Evolutionary conservation across 2,888 invertebrate species (phyloP).

Genomic region (Nemotelus pantherinus): DNA sequence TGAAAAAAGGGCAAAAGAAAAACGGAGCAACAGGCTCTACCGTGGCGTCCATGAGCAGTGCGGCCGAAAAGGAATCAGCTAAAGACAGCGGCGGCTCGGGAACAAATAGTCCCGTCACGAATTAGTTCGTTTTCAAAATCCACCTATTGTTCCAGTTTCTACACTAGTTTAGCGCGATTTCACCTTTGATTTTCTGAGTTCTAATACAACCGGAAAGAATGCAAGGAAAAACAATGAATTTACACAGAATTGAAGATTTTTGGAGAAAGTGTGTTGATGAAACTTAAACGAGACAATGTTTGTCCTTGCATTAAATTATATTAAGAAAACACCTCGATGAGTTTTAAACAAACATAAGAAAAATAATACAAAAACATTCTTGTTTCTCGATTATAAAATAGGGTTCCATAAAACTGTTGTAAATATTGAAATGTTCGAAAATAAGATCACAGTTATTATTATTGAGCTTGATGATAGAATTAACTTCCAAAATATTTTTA

Average conservation of each 20-base stretch:
- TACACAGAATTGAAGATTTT: neutral
- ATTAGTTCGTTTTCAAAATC: constrained; percentile 58
- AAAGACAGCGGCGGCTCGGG: constrained; percentile 80
- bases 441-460: too few relatives aligned
- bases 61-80: constrained; percentile 57
- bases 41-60: constrained; percentile 50
- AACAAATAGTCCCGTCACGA: constrained; percentile 81
- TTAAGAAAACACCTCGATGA: neutral
- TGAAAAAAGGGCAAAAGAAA: constrained; percentile 80
- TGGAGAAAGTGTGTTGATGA: neutral
- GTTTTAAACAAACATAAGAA: neutral
- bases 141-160: neutral
- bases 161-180: constrained; percentile 20
- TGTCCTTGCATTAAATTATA: too few relatives aligned
- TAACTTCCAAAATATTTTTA: too few relatives aligned
- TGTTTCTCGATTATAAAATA: too few relatives aligned
- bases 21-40: constrained; percentile 65
- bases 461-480: too few relatives aligned
- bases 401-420: too few relatives aligned
- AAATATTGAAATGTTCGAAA: too few relatives aligned
- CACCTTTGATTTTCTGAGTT: constrained; percentile 2
- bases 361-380: too few relatives aligned
- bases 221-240: neutral
- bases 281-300: too few relatives aligned
- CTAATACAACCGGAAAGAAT: constrained; percentile 1